phyloP scores from a whole-genome alignment of 1,140 invertebrate species.

The Aphis gossypii region DNA sequence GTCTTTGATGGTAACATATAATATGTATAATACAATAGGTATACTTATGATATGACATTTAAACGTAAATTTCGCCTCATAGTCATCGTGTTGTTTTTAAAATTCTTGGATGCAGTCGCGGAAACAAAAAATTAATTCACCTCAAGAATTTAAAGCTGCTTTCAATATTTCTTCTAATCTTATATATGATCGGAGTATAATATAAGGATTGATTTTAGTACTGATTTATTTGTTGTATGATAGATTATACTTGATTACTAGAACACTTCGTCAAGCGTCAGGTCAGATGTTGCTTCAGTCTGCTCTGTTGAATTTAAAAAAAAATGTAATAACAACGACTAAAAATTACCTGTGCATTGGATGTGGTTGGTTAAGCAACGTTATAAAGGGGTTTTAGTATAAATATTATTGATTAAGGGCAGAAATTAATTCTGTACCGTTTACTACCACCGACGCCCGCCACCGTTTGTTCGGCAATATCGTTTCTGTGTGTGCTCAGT shows the following conservation, averaged over 20 bases:
- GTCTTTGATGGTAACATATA: too few species aligned
- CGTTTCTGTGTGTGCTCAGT: background rate
- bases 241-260: background rate
- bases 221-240: background rate
- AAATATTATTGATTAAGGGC: constrained; percentile 2
- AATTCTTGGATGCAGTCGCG: background rate
- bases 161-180: background rate
- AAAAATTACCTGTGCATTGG: background rate
- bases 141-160: background rate
- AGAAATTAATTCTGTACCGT: background rate
- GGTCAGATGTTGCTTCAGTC: background rate
- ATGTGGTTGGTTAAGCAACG: background rate
- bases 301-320: background rate
- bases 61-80: background rate
- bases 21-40: too few species aligned
- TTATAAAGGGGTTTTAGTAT: background rate
- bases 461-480: background rate
- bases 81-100: background rate
- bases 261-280: background rate
- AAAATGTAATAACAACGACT: background rate
- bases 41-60: background rate
- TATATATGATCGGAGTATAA: background rate
- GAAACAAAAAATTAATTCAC: background rate
- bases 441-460: background rate
- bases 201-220: background rate